Conservation (phyloP, 2,888 invertebrate genomes). For the Drepanosiphum platanoidis region DNA sequence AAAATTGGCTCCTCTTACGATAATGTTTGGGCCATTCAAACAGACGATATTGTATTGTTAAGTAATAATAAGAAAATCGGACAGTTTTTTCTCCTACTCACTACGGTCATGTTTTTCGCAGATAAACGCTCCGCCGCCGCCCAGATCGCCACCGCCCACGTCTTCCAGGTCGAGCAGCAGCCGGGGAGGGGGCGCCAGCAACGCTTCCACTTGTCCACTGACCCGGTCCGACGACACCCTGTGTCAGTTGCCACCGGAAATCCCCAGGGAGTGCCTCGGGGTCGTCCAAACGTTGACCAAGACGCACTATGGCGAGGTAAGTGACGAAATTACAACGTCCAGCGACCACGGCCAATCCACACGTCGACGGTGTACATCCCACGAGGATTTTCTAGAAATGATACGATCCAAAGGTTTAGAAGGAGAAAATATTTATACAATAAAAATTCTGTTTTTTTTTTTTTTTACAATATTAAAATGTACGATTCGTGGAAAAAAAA, state of each 20-base stretch:
- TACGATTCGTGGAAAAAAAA: too few relatives aligned
- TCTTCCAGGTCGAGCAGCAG: slow-evolving; percentile 68
- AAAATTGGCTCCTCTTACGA: too few relatives aligned
- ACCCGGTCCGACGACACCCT: slow-evolving; percentile 69
- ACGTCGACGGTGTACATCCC: not conserved
- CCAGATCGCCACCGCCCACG: slow-evolving; percentile 68
- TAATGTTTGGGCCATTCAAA: too few relatives aligned
- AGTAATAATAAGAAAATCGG: not conserved
- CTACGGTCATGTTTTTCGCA: slow-evolving; percentile 58
- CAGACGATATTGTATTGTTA: not conserved
- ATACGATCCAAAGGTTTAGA: too few relatives aligned
- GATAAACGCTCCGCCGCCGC: slow-evolving; percentile 68
- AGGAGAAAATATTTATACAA: too few relatives aligned
- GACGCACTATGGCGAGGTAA: slow-evolving; percentile 79
- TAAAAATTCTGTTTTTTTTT: too few relatives aligned
- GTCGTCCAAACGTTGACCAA: slow-evolving; percentile 81
- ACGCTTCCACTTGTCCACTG: slow-evolving; percentile 69
- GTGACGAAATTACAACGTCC: slow-evolving; percentile 7
- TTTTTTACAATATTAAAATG: too few relatives aligned
- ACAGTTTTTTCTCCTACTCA: not conserved
- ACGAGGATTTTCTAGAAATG: too few relatives aligned
- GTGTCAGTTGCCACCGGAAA: slow-evolving; percentile 69
- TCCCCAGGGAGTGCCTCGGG: slow-evolving; percentile 78
- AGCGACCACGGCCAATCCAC: too few relatives aligned
- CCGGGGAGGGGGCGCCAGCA: slow-evolving; percentile 66